Evolutionary conservation across 2,113 vertebrate species (phyloP).

Genomic region (Coturnix japonica): DNA sequence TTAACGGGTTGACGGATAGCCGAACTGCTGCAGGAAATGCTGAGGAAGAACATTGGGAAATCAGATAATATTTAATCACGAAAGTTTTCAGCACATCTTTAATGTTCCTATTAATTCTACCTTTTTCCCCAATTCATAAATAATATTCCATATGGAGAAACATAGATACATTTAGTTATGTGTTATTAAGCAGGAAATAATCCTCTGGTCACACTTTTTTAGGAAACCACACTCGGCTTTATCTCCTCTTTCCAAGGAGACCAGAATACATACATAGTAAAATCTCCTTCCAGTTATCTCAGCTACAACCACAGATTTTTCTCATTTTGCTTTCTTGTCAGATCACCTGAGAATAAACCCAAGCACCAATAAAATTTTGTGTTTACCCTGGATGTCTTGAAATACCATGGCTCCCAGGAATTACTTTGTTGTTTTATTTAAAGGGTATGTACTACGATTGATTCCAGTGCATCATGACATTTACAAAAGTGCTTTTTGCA

Average conservation of each 20-base stretch:
- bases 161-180: not conserved
- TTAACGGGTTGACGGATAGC: constrained; percentile 20
- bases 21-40: constrained; percentile 50
- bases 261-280: not conserved
- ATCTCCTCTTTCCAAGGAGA: not conserved
- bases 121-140: constrained; percentile 33
- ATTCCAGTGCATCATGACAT: constrained; percentile 62
- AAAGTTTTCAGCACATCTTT: constrained; percentile 48
- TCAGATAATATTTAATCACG: constrained; percentile 46
- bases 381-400: constrained; percentile 61
- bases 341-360: constrained; percentile 24
- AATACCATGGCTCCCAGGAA: constrained; percentile 65
- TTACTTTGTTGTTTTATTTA: constrained; percentile 64
- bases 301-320: not conserved
- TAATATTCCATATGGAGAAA: constrained; percentile 53
- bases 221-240: constrained; percentile 34
- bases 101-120: constrained; percentile 44
- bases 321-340: not conserved
- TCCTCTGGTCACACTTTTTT: constrained; percentile 36
- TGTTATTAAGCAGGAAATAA: constrained; percentile 59
- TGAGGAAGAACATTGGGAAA: constrained; percentile 45
- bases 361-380: constrained; percentile 41
- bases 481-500: constrained; percentile 61
- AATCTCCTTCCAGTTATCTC: not conserved
- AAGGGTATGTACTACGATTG: constrained; percentile 41